A percentile compares a stretch with the other conserved stretches of the same genome.
phyloP scores from a whole-genome alignment of 2,888 invertebrate genomes.

The Glyphotaelius pellucidus region DNA sequence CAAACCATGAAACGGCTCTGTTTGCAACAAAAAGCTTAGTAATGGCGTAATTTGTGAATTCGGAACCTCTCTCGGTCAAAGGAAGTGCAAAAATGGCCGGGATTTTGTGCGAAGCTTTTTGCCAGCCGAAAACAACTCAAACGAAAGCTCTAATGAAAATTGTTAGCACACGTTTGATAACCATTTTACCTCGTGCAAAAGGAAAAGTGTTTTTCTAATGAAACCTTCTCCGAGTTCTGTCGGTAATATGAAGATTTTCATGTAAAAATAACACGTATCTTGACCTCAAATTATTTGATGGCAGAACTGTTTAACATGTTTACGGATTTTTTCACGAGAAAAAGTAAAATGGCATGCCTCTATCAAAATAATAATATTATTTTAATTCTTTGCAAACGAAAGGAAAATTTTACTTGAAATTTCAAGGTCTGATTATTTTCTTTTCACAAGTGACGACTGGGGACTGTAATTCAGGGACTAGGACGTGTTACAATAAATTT shows the following conservation, averaged over 20 bases:
- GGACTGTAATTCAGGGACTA: background rate
- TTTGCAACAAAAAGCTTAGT: constrained; percentile 43
- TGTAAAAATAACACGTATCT: background rate
- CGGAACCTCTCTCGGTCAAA: constrained; percentile 49
- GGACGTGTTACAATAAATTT: background rate
- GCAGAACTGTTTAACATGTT: background rate
- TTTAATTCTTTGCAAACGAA: background rate
- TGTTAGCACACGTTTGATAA: constrained; percentile 29
- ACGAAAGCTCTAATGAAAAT: constrained; percentile 19
- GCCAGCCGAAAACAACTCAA: constrained; percentile 18
- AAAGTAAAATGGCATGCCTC: background rate
- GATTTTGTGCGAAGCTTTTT: constrained; percentile 14
- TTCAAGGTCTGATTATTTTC: background rate
- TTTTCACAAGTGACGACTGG: background rate
- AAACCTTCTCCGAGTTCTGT: background rate
- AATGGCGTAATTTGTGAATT: constrained; percentile 52
- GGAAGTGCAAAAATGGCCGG: constrained; percentile 39
- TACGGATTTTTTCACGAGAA: background rate
- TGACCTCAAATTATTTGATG: background rate
- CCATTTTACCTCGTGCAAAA: constrained; percentile 22
- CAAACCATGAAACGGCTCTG: constrained; percentile 15
- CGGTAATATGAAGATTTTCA: background rate
- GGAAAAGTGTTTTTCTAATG: constrained; percentile 10
- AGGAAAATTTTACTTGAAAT: background rate
- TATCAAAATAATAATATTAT: background rate